Conservation (phyloP, 2,797 vertebrate species). For the Leptatherina wallacei region DNA sequence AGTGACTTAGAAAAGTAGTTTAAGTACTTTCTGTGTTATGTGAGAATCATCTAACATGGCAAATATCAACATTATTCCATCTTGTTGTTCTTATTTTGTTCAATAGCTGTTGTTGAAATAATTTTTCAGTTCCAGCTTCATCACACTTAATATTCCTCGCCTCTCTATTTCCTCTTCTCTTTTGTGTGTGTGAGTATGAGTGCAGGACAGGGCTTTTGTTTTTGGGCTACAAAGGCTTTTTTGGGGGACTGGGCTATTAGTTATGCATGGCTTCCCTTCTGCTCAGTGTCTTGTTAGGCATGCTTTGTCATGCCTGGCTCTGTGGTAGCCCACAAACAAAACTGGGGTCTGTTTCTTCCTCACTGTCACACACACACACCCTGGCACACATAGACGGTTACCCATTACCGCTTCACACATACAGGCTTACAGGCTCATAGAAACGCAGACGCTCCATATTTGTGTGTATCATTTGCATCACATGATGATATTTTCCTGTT, state of each 20-base stretch:
- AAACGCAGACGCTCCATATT: slow-evolving; percentile 8
- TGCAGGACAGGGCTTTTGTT: slow-evolving; percentile 64
- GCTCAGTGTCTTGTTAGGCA: slow-evolving; percentile 76
- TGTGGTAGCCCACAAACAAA: slow-evolving; percentile 62
- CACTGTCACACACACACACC: slow-evolving; percentile 20
- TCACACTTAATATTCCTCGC: slow-evolving; percentile 63
- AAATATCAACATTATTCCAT: no score
- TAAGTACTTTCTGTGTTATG: no score
- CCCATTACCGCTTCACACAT: slow-evolving; percentile 19
- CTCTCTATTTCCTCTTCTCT: slow-evolving; percentile 36
- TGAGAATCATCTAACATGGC: not conserved
- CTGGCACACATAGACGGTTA: slow-evolving; percentile 6
- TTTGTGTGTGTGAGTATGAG: slow-evolving; percentile 15
- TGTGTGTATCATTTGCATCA: slow-evolving; percentile 28
- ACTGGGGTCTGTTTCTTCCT: slow-evolving; percentile 57
- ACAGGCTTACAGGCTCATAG: slow-evolving; percentile 2
- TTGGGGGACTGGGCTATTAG: slow-evolving; percentile 66
- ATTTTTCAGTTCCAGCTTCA: not conserved
- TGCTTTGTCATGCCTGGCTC: slow-evolving; percentile 75
- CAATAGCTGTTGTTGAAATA: no score
- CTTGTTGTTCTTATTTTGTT: no score
- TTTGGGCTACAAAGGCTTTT: slow-evolving; percentile 67
- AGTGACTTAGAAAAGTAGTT: no score
- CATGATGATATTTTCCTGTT: slow-evolving; percentile 26
- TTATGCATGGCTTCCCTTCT: slow-evolving; percentile 76